A percentile compares a stretch with the other conserved stretches of the same genome.
phyloP scores from a whole-genome alignment of 2,888 invertebrate species.

The Pediacus dermestoides region DNA sequence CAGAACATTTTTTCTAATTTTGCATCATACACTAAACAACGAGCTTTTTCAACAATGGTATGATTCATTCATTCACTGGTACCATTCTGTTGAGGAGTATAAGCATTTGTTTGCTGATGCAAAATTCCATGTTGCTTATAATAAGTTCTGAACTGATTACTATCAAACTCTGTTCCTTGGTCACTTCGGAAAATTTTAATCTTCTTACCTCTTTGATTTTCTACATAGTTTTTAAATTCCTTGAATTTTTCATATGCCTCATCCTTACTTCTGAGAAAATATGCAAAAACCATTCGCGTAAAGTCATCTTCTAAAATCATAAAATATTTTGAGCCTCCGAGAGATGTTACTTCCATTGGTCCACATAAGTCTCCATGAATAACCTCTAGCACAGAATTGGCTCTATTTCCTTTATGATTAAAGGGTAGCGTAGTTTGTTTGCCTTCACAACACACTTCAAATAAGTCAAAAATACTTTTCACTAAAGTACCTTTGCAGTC shows the following conservation, averaged over 20 bases:
- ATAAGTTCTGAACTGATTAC: conserved; percentile 14
- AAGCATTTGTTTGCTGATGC: conserved; percentile 24
- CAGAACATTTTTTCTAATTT: conserved; percentile 18
- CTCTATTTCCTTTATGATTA: conserved; percentile 19
- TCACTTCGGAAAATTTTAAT: conserved; percentile 18
- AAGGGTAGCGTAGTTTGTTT: conserved; percentile 31
- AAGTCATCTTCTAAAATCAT: conserved; percentile 15
- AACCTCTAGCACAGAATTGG: conserved; percentile 25
- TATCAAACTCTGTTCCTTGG: conserved; percentile 17
- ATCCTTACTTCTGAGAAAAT: conserved; percentile 20
- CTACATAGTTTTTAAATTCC: conserved; percentile 15
- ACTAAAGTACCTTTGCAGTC: background rate
- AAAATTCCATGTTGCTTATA: conserved; percentile 28
- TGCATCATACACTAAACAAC: conserved; percentile 20
- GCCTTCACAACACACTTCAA: conserved; percentile 28
- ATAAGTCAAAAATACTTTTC: background rate
- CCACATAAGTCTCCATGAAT: conserved; percentile 32
- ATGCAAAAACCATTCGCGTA: conserved; percentile 18
- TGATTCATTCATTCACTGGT: conserved; percentile 24
- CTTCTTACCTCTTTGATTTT: conserved; percentile 14
- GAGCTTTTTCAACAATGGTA: conserved; percentile 26
- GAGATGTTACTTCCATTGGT: conserved; percentile 20
- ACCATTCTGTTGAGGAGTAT: conserved; percentile 34
- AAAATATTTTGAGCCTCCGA: conserved; percentile 20
- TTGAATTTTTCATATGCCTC: conserved; percentile 17